These are phyloP conservation scores for Nebria salina DNA, from an alignment of 2,888 invertebrate genomes.

Conservation along the genomic window DNA sequence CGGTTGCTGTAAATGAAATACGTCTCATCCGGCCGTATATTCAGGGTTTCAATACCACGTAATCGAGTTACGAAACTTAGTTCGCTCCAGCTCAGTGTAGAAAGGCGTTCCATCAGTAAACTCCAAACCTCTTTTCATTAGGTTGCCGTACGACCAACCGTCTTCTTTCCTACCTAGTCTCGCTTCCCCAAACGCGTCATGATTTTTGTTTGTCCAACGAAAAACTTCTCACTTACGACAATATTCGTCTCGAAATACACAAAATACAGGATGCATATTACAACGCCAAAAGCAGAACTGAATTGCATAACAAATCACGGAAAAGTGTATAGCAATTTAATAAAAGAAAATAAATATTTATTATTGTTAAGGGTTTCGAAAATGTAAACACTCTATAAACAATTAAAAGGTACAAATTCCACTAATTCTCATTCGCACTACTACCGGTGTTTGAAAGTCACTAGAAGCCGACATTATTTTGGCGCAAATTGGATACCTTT, in stretches of 20 bases:
- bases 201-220: neutral
- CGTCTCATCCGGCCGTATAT: constrained; percentile 49
- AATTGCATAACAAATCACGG: constrained; percentile 42
- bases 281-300: constrained; percentile 26
- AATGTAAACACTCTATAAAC: neutral
- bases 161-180: constrained; percentile 21
- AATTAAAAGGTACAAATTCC: neutral
- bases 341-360: too few relatives aligned
- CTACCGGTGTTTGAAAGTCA: constrained; percentile 21
- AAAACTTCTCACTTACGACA: constrained; percentile 45
- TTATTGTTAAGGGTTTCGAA: too few relatives aligned
- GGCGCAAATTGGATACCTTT: constrained; percentile 45
- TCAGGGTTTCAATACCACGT: constrained; percentile 50
- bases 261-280: constrained; percentile 25
- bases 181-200: constrained; percentile 7
- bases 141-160: constrained; percentile 17
- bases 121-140: constrained; percentile 44
- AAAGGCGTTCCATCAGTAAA: constrained; percentile 46
- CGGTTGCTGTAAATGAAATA: constrained; percentile 46
- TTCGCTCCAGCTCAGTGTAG: constrained; percentile 40
- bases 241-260: constrained; percentile 48
- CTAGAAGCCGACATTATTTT: constrained; percentile 20
- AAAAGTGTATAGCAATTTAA: neutral
- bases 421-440: neutral
- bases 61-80: constrained; percentile 51